Evolutionary conservation across 2,888 invertebrate genomes (phyloP), one percentile per base, ranked within the genome.

Genomic region (Aphrophora alni): DNA sequence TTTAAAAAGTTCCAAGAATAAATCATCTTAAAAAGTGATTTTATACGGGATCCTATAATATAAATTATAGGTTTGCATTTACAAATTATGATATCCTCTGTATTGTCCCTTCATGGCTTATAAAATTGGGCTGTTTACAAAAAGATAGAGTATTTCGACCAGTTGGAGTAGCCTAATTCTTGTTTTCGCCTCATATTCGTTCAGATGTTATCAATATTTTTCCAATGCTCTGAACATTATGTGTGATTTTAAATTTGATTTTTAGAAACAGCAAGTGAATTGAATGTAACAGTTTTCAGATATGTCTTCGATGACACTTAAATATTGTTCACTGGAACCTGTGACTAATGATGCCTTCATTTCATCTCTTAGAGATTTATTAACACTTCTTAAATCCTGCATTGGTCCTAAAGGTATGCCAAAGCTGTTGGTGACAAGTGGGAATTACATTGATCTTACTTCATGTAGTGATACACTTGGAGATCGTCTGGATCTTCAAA

Each of bases 371-470:
- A 73, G 77, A 77, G 68, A 77, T 28, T 80, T 77, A 38, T 69
- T 38, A 38, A 73, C 25, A 21, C 8, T 77, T 12, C 38, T 80
- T n/a, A 59, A 77, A 68, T 77, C 80, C 3, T 28, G 71, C 8
- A 73, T 80, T 26, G 80, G 80, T 21, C 73, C 77, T 26, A 25
- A 38, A 38, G 80, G 80, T 24, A 72, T 38, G 38, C 38, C 51
- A 12, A 80, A 80, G 25, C 25, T 71, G 14, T 33, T 80, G 68
- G 77, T 80, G n/a, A 73, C 80, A n/a, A 73, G 77, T 10, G 80
- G 80, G 25, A 77, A 73, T 28, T 77, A 77, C 71, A n/a, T 69
- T 21, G 51, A 80, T 5, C 59, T 80, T 3, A 28, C 73, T 21
- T 59, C 73, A n/a, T 38, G 77, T 21, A 51, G 75, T 28, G 3